A percentile compares a stretch with the other conserved stretches of the same genome.
Conservation (phyloP, 2,888 invertebrate species). For the Amphipyra tragopoginis region DNA sequence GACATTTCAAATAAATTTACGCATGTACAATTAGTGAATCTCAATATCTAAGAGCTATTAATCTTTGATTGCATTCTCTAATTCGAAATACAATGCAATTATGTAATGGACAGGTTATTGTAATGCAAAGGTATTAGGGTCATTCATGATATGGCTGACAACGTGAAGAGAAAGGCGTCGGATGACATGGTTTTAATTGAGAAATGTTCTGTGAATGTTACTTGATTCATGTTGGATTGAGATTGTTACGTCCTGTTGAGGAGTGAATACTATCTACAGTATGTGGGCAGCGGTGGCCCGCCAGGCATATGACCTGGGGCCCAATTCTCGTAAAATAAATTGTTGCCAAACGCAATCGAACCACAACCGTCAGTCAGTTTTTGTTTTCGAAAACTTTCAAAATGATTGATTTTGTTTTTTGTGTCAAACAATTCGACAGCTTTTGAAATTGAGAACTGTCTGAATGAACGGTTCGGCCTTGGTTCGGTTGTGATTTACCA, state of each 20-base stretch:
- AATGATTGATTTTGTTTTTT: no score
- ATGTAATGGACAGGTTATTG: constrained; percentile 59
- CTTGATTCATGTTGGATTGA: constrained; percentile 33
- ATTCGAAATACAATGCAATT: constrained; percentile 53
- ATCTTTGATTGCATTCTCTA: constrained; percentile 56
- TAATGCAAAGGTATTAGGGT: constrained; percentile 57
- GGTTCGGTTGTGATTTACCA: no score
- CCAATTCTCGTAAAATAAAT: no score
- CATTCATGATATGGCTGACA: constrained; percentile 51
- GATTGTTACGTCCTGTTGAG: constrained; percentile 39
- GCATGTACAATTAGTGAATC: constrained; percentile 53
- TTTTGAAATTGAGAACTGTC: no score
- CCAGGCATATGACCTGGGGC: no score
- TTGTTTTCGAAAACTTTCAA: no score
- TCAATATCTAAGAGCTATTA: constrained; percentile 39
- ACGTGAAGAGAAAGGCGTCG: constrained; percentile 52
- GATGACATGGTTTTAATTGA: constrained; percentile 54
- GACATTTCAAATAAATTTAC: constrained; percentile 22
- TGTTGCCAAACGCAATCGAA: no score
- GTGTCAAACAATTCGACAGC: no score
- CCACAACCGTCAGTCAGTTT: no score
- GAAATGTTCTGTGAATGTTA: constrained; percentile 39
- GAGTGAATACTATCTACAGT: constrained; percentile 14
- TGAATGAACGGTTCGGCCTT: no score
- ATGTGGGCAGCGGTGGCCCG: no score